Evolutionary conservation across 2,888 invertebrate genomes (phyloP), one percentile per base, ranked within the genome.

Genomic region (Germaria angustata): DNA sequence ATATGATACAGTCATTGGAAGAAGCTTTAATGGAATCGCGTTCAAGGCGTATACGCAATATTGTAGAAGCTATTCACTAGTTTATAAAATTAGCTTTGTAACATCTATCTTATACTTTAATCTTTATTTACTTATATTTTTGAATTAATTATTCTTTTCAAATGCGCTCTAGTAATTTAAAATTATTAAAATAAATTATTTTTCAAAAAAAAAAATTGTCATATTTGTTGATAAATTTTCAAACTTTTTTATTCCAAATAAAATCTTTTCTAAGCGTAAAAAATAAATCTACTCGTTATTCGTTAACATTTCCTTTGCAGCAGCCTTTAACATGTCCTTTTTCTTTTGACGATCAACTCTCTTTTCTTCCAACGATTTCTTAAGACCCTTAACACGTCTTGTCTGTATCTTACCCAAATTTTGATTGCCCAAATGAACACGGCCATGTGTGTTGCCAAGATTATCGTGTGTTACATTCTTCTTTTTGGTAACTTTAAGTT

Each of bases 361-460:
- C 86, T 92, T 94, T 87, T 96, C 96, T 79, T 93, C 93, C 0
- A 93, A 91, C 0, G 95, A 93, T 90, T 96, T 96, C 87, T 94
- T 95, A 65, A 98, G 92, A 44, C 96, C 98, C 91, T 97, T 97
- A 94, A 97, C 95, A 91, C 97, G 97, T 81, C 97, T 94, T 2
- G 97, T 97, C 90, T 98, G 98, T 68, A 90, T 90, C 85, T 94
- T 95, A 68, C 93, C 92, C 36, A 98, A 93, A 87, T 97, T 95
- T 89, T 99, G 99, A 87, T 95, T 95, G 85, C 96, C 96, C 92
- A 99, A 94, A 91, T 99, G 99, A 76, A 99, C 94, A 66, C 98
- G 95, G 49, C 98, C 99, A 88, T 96, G 93, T 87, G 95, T 96
- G 8, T 95, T 95, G 71, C 99, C 99, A 88, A 99, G 94, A 2